Base-by-base conservation (phyloP, 2,888 invertebrate species). In the Chrysotoxum bicinctum region DNA sequence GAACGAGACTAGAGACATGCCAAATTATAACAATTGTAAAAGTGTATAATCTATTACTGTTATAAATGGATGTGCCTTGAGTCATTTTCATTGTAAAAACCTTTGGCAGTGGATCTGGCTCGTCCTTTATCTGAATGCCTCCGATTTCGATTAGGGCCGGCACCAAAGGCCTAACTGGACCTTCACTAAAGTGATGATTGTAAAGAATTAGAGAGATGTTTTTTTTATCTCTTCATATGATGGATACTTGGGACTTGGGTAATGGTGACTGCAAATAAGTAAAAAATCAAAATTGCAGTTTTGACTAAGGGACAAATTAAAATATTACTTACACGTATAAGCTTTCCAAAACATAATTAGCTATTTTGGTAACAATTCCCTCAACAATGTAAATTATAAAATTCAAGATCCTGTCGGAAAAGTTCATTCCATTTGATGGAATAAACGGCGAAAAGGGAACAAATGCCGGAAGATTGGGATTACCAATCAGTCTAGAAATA, bases 111-210 rank as follows among this genome's bases (percentile, higher is more conserved):
- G 87, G 77, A 54, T 87, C 70, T 19, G 87, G 87, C 35, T 79
- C 87, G 3, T 83, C 60, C 37, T 88, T 88, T 6, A 88, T 78
- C 43, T 88, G 88, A 23, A 89, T 87, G 0, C 89, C 89, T 16
- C 89, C 88, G 32, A 88, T 75, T 87, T 89, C 87, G 16, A 89
- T 68, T 1, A 88, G 6, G 0, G 62, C 86, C 3, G 89, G 89
- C 1, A 89, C 84, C 9, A 76, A 23, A 1, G 89, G 88, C 19
- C 87, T 74, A 0, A 88, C 69, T 0, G 76, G 87, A 21, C 87
- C 87, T 45, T 88, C 69, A 40, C 80, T 83, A 19, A 88, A 88
- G 52, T 89, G 89, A 45, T 87, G 79, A 62, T 87, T 88, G 8
- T 68, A 35, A 12, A 89, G 54, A 1, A 88, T 64, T 1, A 88